phyloP scores from a whole-genome alignment of 2,797 vertebrate species.

The Huso huso region DNA sequence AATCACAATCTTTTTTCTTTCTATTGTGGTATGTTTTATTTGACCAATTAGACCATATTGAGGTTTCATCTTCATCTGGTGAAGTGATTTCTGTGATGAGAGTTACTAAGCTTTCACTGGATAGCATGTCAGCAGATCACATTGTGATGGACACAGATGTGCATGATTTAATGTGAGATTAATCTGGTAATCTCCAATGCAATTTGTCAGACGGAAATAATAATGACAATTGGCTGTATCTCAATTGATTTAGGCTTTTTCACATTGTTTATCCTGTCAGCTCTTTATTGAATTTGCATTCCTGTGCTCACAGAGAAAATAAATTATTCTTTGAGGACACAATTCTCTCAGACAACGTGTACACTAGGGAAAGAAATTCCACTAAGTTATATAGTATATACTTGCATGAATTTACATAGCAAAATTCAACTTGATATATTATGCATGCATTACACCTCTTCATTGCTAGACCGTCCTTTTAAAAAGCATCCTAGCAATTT shows the following conservation, averaged over 20 bases:
- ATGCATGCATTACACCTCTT: neutral
- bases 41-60: no score
- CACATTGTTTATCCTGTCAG: slow-evolving; percentile 4
- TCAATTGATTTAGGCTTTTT: slow-evolving; percentile 1
- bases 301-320: neutral
- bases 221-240: no score
- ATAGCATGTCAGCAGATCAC: no score
- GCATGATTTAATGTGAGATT: no score
- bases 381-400: neutral
- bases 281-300: neutral
- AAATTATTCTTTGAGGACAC: slow-evolving; percentile 1
- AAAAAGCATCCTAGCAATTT: slow-evolving; percentile 10
- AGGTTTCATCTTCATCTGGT: no score
- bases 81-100: no score
- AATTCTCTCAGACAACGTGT: slow-evolving; percentile 6
- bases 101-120: no score
- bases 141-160: no score
- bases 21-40: no score
- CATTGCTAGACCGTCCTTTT: neutral
- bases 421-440: neutral
- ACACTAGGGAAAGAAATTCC: neutral
- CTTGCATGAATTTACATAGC: neutral
- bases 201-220: no score
- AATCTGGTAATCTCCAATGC: no score
- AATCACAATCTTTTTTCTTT: no score